Evolutionary conservation across 1,140 invertebrate species (phyloP), one percentile per base, ranked within the genome.

Genomic region (Tenebrio molitor): DNA sequence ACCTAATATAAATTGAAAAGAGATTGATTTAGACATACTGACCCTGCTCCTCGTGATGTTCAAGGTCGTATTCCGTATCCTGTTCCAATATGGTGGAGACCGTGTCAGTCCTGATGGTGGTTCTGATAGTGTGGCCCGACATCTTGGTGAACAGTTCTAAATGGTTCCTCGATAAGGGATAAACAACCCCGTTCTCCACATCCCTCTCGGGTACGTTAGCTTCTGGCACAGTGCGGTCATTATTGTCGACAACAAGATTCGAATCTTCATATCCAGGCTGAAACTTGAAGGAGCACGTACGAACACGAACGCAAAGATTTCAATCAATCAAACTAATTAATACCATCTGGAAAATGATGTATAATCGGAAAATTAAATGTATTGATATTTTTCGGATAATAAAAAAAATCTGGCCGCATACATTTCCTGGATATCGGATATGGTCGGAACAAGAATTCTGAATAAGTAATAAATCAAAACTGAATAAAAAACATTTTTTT

Each of bases 51-150:
- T 71, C 53, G 15, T 58, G 53, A 14, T 50, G 42, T 16, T 78
- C 77, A n/a, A 23, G 42, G 15, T 78, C 77, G 23, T 66, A 74
- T 33, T 80, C 79, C 3, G 70, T 63, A 64, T 79, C 76, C 19
- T 79, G 78, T 34, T 81, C 79, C 42, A 81, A 39, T 23, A 80
- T 77, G 1, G 80, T 80, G 7, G 79, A 80, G 42, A 81, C 77
- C 2, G 80, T 80, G 58, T 81, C 78, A 6, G 79, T 79, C 46
- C 79, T 73, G 16, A 81, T 71, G 19, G 79, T 76, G 12, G 69
- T 78, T 21, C 66, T 75, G 29, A 63, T 36, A 6, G 69, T 53
- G 16, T 69, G 76, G 4, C 71, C 68, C 1, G 66, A 71, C 70
- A 75, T 77, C 36, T 73, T 76, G n/a, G 75, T 72, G 62, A 81